phyloP scores from a whole-genome alignment of 2,113 vertebrate species.

The Abramis brama region DNA sequence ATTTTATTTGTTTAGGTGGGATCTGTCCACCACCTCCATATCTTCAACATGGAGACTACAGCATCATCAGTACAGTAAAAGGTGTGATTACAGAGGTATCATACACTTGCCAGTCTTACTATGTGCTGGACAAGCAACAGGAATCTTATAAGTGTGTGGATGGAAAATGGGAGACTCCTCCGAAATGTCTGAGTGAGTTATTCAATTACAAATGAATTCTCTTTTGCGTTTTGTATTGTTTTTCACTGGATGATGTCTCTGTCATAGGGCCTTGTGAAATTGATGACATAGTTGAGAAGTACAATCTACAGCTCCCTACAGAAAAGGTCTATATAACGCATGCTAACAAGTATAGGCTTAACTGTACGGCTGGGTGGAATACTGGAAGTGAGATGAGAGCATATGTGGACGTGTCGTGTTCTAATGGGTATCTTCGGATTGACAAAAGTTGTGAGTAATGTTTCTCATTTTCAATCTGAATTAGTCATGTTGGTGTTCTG shows the following conservation, averaged over 20 bases:
- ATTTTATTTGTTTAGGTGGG: background rate
- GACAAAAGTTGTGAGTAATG: constrained; percentile 31
- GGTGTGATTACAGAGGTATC: background rate
- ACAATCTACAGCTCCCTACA: background rate
- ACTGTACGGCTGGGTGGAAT: constrained; percentile 4
- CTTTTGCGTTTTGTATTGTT: background rate
- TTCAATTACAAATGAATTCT: background rate
- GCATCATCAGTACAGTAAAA: background rate
- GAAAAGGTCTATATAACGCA: constrained; percentile 12
- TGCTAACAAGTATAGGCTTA: background rate
- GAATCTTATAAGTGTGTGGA: background rate
- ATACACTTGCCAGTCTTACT: constrained; percentile 31
- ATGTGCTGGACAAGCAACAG: constrained; percentile 5
- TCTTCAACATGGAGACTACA: constrained; percentile 24
- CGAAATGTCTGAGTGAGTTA: constrained; percentile 28
- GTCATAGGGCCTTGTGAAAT: constrained; percentile 19
- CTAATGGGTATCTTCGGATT: constrained; percentile 4
- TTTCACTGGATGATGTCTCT: background rate
- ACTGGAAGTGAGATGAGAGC: background rate
- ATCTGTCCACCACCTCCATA: constrained; percentile 9
- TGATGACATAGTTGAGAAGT: constrained; percentile 2
- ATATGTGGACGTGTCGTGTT: background rate
- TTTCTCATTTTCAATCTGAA: background rate
- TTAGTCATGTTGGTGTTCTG: background rate
- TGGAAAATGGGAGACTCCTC: constrained; percentile 14